Evolutionary conservation across 1,140 invertebrate genomes (phyloP).

Genomic region (Ips nitidus): DNA sequence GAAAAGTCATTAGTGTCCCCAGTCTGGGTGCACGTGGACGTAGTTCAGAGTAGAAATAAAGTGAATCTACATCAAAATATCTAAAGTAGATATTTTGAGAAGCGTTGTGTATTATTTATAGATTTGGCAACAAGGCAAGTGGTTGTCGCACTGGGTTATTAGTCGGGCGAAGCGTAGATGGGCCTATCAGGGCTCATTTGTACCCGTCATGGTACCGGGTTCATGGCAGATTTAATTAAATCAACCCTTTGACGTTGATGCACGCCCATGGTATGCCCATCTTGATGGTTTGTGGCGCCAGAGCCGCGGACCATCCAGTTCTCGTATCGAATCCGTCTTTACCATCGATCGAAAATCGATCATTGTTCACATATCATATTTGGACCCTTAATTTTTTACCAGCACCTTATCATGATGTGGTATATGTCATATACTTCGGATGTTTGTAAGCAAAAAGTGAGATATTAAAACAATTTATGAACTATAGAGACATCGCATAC

Average conservation of each 20-base stretch:
- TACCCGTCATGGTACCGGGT: constrained; percentile 25
- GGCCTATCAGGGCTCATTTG: constrained; percentile 27
- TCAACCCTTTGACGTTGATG: constrained; percentile 33
- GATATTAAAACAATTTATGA: too few relatives aligned
- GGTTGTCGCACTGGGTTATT: background rate
- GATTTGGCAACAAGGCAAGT: background rate
- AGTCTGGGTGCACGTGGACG: background rate
- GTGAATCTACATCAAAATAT: background rate
- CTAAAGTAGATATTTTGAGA: too few relatives aligned
- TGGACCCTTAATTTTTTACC: too few relatives aligned
- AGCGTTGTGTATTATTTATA: background rate
- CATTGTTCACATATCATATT: too few relatives aligned
- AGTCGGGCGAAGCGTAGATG: constrained; percentile 18
- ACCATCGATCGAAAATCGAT: background rate
- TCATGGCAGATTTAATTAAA: constrained; percentile 34
- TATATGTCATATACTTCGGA: too few relatives aligned
- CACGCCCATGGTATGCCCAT: constrained; percentile 34
- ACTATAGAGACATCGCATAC: too few relatives aligned
- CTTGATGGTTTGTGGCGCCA: constrained; percentile 30
- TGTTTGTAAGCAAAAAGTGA: too few relatives aligned
- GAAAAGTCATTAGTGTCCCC: background rate
- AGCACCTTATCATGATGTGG: too few relatives aligned
- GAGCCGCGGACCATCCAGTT: constrained; percentile 4
- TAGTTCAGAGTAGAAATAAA: background rate
- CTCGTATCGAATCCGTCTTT: background rate